These are phyloP conservation scores for Dryomyza anilis DNA, from an alignment of 2,888 invertebrate genomes.

Conservation along the genomic window DNA sequence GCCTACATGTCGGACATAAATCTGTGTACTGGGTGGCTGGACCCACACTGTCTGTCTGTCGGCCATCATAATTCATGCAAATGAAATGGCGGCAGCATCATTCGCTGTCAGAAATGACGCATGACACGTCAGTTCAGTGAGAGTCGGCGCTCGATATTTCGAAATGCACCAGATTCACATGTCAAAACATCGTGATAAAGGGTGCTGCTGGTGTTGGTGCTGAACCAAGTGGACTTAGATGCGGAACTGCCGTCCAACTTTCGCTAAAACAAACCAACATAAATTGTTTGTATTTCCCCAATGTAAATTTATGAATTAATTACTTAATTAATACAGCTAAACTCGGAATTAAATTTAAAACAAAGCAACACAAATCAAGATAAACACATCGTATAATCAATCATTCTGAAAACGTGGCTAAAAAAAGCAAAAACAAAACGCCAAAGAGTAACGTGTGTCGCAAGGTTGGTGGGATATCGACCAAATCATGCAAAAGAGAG, in stretches of 20 bases:
- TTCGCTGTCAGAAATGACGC: too few species aligned
- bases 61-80: not conserved
- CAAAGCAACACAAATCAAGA: not conserved
- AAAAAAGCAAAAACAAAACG: not conserved
- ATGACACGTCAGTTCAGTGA: not conserved
- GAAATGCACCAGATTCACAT: not conserved
- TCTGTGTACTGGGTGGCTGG: too few species aligned
- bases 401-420: too few species aligned
- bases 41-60: not conserved
- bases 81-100: not conserved
- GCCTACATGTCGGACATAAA: too few species aligned
- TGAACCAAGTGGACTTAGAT: not conserved
- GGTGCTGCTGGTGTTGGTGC: not conserved
- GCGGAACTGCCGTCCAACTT: too few species aligned
- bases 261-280: slow-evolving; percentile 8
- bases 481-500: not conserved
- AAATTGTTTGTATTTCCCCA: not conserved
- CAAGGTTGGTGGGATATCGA: not conserved
- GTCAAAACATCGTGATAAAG: not conserved
- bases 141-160: not conserved
- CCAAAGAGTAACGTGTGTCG: not conserved
- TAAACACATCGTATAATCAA: slow-evolving; percentile 1
- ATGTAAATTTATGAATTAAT: slow-evolving; percentile 12
- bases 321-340: slow-evolving; percentile 17
- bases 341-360: not conserved